phyloP scores from a whole-genome alignment of 2,888 invertebrate species.

The Mesorhabditis sp. region DNA sequence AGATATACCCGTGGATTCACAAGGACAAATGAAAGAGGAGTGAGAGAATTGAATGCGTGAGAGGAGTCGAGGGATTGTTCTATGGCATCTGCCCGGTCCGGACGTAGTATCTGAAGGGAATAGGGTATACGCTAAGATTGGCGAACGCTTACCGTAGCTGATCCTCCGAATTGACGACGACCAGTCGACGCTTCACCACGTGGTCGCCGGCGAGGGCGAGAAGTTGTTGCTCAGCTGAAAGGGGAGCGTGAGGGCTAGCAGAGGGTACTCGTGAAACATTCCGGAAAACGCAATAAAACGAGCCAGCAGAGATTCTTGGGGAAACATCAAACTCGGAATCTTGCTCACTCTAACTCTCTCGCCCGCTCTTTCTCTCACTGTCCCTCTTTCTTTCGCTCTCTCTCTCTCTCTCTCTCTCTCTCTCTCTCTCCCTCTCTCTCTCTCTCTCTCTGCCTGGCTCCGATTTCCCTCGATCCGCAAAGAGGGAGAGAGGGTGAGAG shows the following conservation, averaged over 20 bases:
- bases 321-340: too few species aligned
- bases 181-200: slow-evolving; percentile 49
- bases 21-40: slow-evolving; percentile 10
- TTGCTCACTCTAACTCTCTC: too few species aligned
- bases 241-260: not conserved
- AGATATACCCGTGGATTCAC: not conserved
- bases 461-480: too few species aligned
- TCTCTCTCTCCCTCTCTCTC: not conserved
- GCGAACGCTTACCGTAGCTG: slow-evolving; percentile 33
- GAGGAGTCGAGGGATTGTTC: not conserved
- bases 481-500: too few species aligned
- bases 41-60: not conserved
- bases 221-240: slow-evolving; percentile 49
- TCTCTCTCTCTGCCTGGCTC: too few species aligned
- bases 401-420: not conserved
- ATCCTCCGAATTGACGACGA: slow-evolving; percentile 57
- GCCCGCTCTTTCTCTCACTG: not conserved
- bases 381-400: not conserved
- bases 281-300: too few species aligned
- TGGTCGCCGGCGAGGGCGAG: slow-evolving; percentile 54
- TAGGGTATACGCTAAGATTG: not conserved
- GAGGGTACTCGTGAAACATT: too few species aligned
- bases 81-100: slow-evolving; percentile 28
- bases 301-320: too few species aligned
- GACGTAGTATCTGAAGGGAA: slow-evolving; percentile 29